phyloP scores from a whole-genome alignment of 37 sponge, comb jelly and placozoan species.

The Spongia lamella region DNA sequence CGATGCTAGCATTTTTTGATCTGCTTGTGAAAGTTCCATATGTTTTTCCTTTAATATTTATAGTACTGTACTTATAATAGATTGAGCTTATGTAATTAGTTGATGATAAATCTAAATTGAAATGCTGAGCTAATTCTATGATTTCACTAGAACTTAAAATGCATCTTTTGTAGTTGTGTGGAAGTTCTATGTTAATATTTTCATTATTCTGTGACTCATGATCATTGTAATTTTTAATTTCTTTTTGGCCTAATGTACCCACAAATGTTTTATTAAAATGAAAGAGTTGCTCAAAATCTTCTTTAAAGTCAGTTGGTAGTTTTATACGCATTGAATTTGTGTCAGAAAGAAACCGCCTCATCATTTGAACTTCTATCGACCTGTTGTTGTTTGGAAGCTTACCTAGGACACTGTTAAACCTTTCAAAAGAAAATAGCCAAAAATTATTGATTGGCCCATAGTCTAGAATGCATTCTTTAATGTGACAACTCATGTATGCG shows the following conservation, averaged over 20 bases:
- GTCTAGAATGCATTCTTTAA: too few species aligned
- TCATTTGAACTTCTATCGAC: too few species aligned
- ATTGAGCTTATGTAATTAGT: neutral
- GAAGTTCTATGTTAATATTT: neutral
- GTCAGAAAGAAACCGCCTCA: slow-evolving; percentile 21
- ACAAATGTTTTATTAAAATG: neutral
- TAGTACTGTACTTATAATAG: slow-evolving; percentile 4
- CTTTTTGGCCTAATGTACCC: too few species aligned
- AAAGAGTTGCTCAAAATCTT: slow-evolving; percentile 4
- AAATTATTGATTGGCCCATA: too few species aligned
- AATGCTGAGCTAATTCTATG: neutral
- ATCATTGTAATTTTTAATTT: neutral
- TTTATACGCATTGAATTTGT: too few species aligned
- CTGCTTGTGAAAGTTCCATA: slow-evolving; percentile 1
- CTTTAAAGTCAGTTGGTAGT: neutral
- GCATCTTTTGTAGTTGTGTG: slow-evolving; percentile 7
- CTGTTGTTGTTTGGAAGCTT: too few species aligned
- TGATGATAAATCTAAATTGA: neutral
- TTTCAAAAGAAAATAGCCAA: too few species aligned
- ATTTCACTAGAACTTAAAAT: slow-evolving; percentile 1
- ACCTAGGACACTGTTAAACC: too few species aligned
- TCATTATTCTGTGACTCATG: too few species aligned
- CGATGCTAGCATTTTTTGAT: neutral
- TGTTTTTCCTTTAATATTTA: slow-evolving; percentile 2
- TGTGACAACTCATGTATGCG: too few species aligned